Percentiles rank a stretch among this genome's conserved stretches.
These are phyloP conservation scores for Drosophila hamatofila DNA, from an alignment of 2,888 invertebrate species.

Conservation along the genomic window DNA sequence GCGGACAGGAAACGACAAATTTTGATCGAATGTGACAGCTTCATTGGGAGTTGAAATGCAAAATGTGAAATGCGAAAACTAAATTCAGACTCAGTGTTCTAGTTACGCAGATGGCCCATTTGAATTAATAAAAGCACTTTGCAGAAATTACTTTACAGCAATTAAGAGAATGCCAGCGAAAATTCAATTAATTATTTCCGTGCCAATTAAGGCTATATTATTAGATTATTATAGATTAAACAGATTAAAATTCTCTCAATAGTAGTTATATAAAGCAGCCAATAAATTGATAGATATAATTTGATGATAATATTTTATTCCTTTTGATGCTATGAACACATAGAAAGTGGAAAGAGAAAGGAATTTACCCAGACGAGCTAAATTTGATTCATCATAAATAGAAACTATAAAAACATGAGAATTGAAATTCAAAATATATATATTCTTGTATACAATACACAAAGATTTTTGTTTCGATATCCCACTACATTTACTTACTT, in stretches of 20 bases:
- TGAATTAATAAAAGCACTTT: conserved; percentile 10
- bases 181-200: background rate
- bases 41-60: conserved; percentile 10
- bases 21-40: conserved; percentile 21
- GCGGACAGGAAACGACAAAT: conserved; percentile 32
- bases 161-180: background rate
- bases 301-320: background rate
- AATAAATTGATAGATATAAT: background rate
- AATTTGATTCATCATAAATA: too few relatives aligned
- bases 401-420: too few relatives aligned
- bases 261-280: background rate
- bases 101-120: conserved; percentile 4
- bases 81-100: background rate
- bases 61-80: conserved; percentile 2
- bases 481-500: too few relatives aligned
- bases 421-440: too few relatives aligned
- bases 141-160: background rate
- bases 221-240: background rate
- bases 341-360: too few relatives aligned
- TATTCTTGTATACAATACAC: too few relatives aligned
- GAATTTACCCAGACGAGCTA: background rate
- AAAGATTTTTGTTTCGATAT: too few relatives aligned
- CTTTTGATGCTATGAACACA: background rate
- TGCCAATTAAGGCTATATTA: background rate
- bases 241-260: background rate